Evolutionary conservation across 2,113 vertebrate genomes (phyloP).

Genomic region (Ondatra zibethicus): DNA sequence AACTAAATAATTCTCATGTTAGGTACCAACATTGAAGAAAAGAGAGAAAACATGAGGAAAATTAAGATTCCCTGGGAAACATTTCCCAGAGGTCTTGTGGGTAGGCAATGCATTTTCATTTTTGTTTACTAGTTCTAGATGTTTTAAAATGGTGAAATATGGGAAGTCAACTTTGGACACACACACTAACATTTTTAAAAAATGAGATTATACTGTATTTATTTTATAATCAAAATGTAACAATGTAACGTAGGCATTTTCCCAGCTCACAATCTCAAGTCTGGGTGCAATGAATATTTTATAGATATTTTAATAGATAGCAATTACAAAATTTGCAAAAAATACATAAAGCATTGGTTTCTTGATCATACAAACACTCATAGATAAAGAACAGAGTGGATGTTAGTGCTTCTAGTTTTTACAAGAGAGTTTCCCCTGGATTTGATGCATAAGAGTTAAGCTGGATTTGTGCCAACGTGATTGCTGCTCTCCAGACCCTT

Average conservation of each 20-base stretch:
- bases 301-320: background rate
- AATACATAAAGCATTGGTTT: background rate
- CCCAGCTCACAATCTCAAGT: background rate
- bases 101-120: background rate
- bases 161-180: background rate
- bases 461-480: background rate
- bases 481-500: slow-evolving; percentile 1
- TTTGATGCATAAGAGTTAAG: background rate
- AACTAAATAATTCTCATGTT: slow-evolving; percentile 22
- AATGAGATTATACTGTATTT: background rate
- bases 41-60: slow-evolving; percentile 21
- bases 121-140: slow-evolving; percentile 25
- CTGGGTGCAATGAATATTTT: background rate
- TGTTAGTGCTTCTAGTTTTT: background rate
- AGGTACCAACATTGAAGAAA: slow-evolving; percentile 22
- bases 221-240: slow-evolving; percentile 25
- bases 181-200: slow-evolving; percentile 26
- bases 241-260: background rate
- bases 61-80: background rate
- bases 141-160: background rate
- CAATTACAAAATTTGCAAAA: slow-evolving; percentile 10
- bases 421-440: background rate
- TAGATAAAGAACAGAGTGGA: background rate
- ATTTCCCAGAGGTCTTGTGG: background rate
- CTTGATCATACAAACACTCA: background rate